Conservation (phyloP, 2,888 invertebrate species). For the Axea sp. region DNA sequence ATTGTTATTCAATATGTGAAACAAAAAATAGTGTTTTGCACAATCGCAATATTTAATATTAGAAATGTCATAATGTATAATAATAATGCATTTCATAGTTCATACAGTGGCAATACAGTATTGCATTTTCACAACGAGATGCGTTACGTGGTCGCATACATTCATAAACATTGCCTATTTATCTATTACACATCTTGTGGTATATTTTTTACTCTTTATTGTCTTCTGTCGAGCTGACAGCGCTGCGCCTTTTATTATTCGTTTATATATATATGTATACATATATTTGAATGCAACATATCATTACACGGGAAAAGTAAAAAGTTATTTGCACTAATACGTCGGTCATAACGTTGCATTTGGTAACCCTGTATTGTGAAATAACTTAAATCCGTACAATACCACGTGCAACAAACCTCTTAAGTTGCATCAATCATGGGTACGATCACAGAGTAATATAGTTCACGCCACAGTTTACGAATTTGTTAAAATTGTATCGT, state of each 20-base stretch:
- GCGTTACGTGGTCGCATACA: constrained; percentile 32
- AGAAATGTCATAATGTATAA: constrained; percentile 25
- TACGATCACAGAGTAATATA: constrained; percentile 12
- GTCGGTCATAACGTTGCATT: constrained; percentile 44
- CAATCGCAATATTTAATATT: constrained; percentile 19
- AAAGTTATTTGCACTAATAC: constrained; percentile 54
- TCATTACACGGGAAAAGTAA: constrained; percentile 48
- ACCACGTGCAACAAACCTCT: constrained; percentile 4
- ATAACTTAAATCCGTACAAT: constrained; percentile 33
- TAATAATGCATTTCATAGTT: constrained; percentile 38
- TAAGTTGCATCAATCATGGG: constrained; percentile 23
- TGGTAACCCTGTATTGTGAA: constrained; percentile 39
- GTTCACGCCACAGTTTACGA: constrained; percentile 23
- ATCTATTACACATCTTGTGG: constrained; percentile 50
- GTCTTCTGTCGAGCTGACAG: constrained; percentile 20
- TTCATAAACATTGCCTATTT: constrained; percentile 48
- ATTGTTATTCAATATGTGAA: too few relatives aligned
- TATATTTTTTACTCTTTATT: constrained; percentile 48
- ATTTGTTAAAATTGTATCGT: constrained; percentile 2
- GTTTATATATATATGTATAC: constrained; percentile 27
- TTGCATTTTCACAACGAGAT: constrained; percentile 39
- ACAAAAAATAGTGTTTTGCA: too few relatives aligned
- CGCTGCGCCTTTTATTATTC: constrained; percentile 52
- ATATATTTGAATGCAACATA: too few relatives aligned
- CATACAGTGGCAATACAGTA: constrained; percentile 11